Conservation (phyloP, 2,113 vertebrate species). For the Salvelinus alpinus region DNA sequence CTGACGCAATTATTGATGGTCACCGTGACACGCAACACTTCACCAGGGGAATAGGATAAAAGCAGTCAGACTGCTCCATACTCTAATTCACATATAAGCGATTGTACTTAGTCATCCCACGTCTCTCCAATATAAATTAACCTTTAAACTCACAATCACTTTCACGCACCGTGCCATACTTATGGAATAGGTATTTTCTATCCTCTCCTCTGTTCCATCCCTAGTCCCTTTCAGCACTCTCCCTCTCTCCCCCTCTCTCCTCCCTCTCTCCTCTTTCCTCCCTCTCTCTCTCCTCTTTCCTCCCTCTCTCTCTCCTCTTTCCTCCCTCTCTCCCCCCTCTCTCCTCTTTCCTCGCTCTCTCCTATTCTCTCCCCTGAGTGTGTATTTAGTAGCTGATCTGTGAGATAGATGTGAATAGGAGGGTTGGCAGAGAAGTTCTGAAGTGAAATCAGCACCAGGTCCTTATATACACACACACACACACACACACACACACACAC, state of each 20-base stretch:
- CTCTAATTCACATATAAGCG: too few relatives aligned
- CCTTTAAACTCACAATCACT: constrained; percentile 2
- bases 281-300: too few relatives aligned
- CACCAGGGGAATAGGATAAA: too few relatives aligned
- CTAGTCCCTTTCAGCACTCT: constrained; percentile 42
- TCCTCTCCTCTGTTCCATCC: constrained; percentile 22
- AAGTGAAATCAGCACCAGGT: constrained; percentile 41
- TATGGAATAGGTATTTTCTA: constrained; percentile 28
- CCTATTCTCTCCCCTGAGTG: constrained; percentile 2
- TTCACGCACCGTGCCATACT: constrained; percentile 30
- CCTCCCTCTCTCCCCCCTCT: not conserved
- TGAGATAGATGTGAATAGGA: constrained; percentile 39
- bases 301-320: too few relatives aligned
- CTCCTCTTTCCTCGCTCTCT: too few relatives aligned
- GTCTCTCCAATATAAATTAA: too few relatives aligned
- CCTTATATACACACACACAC: constrained; percentile 3
- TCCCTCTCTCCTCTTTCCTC: too few relatives aligned
- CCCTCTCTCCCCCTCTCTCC: not conserved
- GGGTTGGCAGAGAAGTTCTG: constrained; percentile 26
- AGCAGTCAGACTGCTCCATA: too few relatives aligned
- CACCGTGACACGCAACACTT: too few relatives aligned
- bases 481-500: too few relatives aligned
- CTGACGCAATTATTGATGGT: too few relatives aligned
- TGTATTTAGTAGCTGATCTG: constrained; percentile 41
- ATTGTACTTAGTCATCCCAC: too few relatives aligned